These are phyloP conservation scores for Hypselothyrea guttata DNA, from an alignment of 2,888 invertebrate species.

Conservation along the genomic window DNA sequence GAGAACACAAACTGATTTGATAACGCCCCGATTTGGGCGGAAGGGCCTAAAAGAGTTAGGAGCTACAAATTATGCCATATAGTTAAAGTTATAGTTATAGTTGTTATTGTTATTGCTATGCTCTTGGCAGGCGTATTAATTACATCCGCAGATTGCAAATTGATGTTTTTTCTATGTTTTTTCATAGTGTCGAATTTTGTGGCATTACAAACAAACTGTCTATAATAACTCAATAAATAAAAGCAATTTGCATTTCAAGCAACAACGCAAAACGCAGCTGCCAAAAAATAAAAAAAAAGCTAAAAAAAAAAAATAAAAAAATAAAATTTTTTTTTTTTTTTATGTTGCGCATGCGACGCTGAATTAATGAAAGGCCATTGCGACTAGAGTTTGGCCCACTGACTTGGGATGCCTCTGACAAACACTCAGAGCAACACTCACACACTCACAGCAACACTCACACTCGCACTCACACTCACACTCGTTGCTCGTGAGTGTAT, in stretches of 20 bases:
- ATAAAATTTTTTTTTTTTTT: too few species aligned
- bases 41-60: too few species aligned
- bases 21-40: not conserved
- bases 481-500: constrained; percentile 5
- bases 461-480: constrained; percentile 3
- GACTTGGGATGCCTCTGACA: constrained; percentile 36
- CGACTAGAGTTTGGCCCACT: constrained; percentile 38
- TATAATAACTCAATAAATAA: constrained; percentile 56
- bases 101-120: constrained; percentile 2
- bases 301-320: not conserved
- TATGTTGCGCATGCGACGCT: constrained; percentile 53
- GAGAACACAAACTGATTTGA: constrained; percentile 15
- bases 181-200: constrained; percentile 39
- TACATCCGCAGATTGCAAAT: constrained; percentile 38
- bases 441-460: constrained; percentile 16
- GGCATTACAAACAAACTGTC: constrained; percentile 45
- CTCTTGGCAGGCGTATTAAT: constrained; percentile 24
- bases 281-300: not conserved
- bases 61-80: not conserved
- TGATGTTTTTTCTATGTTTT: constrained; percentile 17
- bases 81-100: not conserved
- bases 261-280: constrained; percentile 5
- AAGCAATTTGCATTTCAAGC: constrained; percentile 56
- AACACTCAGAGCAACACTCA: constrained; percentile 11
- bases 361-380: constrained; percentile 58